Percentiles rank a stretch among this genome's conserved stretches.
phyloP scores from a whole-genome alignment of 2,113 vertebrate genomes.

The Bagarius yarrelli region DNA sequence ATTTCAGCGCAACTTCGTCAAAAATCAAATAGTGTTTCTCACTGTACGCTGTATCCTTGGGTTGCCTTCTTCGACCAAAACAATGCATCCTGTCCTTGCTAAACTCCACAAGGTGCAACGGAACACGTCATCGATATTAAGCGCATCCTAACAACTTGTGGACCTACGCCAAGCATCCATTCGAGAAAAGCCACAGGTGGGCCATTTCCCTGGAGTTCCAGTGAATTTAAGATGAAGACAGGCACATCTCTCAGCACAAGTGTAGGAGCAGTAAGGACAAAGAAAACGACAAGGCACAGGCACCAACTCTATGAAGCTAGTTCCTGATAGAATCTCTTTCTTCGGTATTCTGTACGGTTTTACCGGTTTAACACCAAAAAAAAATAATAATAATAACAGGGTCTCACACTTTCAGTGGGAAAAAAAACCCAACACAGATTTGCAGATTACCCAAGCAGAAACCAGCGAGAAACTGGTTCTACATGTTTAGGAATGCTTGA shows the following conservation, averaged over 20 bases:
- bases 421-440: not conserved
- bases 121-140: not conserved
- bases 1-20: conserved; percentile 34
- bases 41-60: conserved; percentile 50
- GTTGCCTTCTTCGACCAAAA: conserved; percentile 62
- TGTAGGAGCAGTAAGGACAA: not conserved
- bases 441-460: not conserved
- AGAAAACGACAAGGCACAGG: not conserved
- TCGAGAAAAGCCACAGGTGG: not conserved
- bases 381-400: too few species aligned
- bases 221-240: not conserved
- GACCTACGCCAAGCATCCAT: not conserved
- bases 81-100: conserved; percentile 61
- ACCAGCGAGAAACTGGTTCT: conserved; percentile 23
- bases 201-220: conserved; percentile 15
- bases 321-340: conserved; percentile 51
- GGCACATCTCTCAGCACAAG: conserved; percentile 23
- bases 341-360: not conserved
- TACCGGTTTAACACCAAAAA: not conserved
- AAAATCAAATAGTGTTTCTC: conserved; percentile 60
- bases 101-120: too few species aligned
- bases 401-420: not conserved
- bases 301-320: conserved; percentile 40
- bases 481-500: conserved; percentile 18
- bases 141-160: not conserved